These are phyloP conservation scores for Myotis pilosus DNA, from an alignment of 2,797 vertebrate genomes.

Conservation along the genomic window DNA sequence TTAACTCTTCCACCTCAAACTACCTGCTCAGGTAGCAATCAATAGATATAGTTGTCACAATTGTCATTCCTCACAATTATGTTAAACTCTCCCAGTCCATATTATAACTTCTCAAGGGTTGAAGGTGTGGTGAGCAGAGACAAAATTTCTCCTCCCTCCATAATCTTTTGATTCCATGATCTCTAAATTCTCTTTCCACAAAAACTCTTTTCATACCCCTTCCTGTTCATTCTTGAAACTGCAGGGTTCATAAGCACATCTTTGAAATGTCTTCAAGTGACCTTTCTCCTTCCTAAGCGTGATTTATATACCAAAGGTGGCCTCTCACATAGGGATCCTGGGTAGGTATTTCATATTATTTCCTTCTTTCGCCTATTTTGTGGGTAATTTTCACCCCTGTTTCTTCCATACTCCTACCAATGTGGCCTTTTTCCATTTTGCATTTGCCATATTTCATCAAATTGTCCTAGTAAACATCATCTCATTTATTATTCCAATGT, in stretches of 20 bases:
- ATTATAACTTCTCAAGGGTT: not conserved
- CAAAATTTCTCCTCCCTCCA: not conserved
- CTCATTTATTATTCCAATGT: not conserved
- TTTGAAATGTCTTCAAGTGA: not conserved
- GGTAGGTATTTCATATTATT: not conserved
- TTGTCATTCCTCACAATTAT: not conserved
- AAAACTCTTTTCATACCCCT: not conserved
- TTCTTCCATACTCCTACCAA: not conserved
- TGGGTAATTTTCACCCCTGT: not conserved
- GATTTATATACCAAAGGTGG: not conserved
- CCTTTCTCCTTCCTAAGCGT: not conserved
- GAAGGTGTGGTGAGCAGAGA: not conserved
- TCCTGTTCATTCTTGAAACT: not conserved
- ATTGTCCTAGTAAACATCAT: not conserved
- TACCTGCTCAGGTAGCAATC: too few species aligned
- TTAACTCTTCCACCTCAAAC: not conserved
- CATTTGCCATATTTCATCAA: not conserved
- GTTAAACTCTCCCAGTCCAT: too few species aligned
- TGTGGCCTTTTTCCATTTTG: not conserved
- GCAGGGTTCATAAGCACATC: not conserved
- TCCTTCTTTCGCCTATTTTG: not conserved
- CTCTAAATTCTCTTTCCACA: not conserved
- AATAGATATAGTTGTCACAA: not conserved
- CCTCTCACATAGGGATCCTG: accelerated
- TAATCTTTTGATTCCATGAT: not conserved